phyloP scores from a whole-genome alignment of 2,888 invertebrate genomes.

The Acronicta alni region DNA sequence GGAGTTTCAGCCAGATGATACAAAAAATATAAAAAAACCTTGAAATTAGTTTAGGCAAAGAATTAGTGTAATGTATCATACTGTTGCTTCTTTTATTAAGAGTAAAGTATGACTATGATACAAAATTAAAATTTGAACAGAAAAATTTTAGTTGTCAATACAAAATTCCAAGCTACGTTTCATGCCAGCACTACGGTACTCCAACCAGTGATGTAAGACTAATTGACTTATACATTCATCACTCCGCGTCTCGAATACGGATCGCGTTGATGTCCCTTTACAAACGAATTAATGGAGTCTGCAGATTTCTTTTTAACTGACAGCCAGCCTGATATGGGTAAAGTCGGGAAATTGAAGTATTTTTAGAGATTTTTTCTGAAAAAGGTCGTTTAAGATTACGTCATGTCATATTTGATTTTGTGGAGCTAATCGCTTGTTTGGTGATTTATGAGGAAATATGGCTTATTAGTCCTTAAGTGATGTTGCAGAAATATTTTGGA shows the following conservation, averaged over 20 bases:
- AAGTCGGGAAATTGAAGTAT: constrained; percentile 19
- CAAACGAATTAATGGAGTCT: constrained; percentile 44
- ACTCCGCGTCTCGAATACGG: constrained; percentile 20
- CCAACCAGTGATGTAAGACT: constrained; percentile 22
- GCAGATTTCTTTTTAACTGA: constrained; percentile 45
- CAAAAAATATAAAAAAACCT: too few species aligned
- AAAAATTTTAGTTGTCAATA: background rate
- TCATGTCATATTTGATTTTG: constrained; percentile 18
- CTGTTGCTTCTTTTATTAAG: too few species aligned
- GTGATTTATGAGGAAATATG: constrained; percentile 25
- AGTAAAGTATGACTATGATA: too few species aligned
- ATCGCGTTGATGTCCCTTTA: constrained; percentile 39
- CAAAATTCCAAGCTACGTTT: too few species aligned
- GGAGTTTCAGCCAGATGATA: too few species aligned
- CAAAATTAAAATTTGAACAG: background rate
- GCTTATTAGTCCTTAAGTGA: background rate
- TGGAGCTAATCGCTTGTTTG: constrained; percentile 22
- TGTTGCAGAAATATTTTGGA: too few species aligned
- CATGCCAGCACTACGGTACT: too few species aligned
- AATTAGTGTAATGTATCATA: too few species aligned
- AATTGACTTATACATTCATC: constrained; percentile 50
- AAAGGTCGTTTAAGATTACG: constrained; percentile 26
- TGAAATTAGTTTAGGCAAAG: too few species aligned
- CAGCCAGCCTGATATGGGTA: constrained; percentile 41
- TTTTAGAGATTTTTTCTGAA: constrained; percentile 11